Evolutionary conservation across 2,113 vertebrate genomes (phyloP).

Genomic region (Corythornis cristatus): DNA sequence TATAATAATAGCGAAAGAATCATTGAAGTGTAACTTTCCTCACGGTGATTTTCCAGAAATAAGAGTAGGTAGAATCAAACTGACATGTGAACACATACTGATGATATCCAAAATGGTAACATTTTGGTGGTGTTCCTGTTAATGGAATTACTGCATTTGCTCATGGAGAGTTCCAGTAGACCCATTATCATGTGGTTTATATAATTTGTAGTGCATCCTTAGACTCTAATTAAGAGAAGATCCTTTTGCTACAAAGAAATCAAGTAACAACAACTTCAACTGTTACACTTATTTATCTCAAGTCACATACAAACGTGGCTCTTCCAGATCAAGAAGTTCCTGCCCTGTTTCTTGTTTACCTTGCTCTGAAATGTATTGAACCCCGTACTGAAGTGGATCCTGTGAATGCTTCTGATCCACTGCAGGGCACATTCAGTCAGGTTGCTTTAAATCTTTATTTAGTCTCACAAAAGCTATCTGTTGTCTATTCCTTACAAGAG

Average conservation of each 20-base stretch:
- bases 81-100: not conserved
- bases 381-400: not conserved
- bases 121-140: not conserved
- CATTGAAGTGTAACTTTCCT: not conserved
- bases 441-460: not conserved
- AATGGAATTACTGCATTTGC: not conserved
- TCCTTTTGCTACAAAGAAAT: not conserved
- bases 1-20: not conserved
- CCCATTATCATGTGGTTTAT: not conserved
- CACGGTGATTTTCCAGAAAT: not conserved
- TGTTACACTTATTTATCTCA: not conserved
- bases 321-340: not conserved
- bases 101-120: not conserved
- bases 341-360: not conserved
- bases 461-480: not conserved
- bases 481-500: not conserved
- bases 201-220: not conserved
- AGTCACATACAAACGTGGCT: not conserved
- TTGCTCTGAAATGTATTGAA: not conserved
- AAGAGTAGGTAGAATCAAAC: not conserved
- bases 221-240: not conserved
- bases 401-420: not conserved
- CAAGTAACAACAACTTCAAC: not conserved
- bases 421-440: not conserved
- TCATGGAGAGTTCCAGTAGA: not conserved